These are phyloP conservation scores for Nothoprocta pentlandii DNA, from an alignment of 2,113 vertebrate genomes.

Conservation along the genomic window DNA sequence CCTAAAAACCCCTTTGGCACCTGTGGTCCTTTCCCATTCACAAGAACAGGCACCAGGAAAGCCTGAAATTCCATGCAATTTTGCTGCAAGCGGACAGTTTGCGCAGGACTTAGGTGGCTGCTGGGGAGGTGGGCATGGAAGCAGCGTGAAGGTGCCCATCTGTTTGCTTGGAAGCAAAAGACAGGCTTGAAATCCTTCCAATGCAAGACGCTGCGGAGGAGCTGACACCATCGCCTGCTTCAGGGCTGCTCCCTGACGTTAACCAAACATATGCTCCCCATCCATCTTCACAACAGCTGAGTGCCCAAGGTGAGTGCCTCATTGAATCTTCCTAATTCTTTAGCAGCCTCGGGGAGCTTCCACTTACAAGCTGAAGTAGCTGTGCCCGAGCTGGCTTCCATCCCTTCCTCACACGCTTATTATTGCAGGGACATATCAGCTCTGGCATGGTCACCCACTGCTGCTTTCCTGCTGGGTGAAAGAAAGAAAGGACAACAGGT, in stretches of 20 bases:
- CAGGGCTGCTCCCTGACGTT: neutral
- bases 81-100: neutral
- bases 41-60: neutral
- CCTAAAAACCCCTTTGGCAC: neutral
- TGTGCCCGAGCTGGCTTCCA: neutral
- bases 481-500: neutral
- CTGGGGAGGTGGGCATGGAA: no score
- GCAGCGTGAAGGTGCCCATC: neutral
- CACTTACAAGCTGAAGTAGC: neutral
- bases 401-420: neutral
- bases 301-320: neutral
- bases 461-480: neutral
- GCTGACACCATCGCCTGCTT: neutral
- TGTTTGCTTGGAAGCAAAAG: neutral
- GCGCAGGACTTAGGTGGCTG: fast-evolving
- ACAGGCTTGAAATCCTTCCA: neutral
- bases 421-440: neutral
- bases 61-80: neutral
- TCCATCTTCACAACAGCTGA: neutral
- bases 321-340: neutral
- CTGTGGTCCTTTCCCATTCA: neutral
- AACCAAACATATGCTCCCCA: neutral
- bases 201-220: neutral
- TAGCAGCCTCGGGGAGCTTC: neutral
- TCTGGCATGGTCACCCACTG: fast-evolving